Conservation (phyloP, 2,113 vertebrate genomes). For the Aegotheles bennettii region DNA sequence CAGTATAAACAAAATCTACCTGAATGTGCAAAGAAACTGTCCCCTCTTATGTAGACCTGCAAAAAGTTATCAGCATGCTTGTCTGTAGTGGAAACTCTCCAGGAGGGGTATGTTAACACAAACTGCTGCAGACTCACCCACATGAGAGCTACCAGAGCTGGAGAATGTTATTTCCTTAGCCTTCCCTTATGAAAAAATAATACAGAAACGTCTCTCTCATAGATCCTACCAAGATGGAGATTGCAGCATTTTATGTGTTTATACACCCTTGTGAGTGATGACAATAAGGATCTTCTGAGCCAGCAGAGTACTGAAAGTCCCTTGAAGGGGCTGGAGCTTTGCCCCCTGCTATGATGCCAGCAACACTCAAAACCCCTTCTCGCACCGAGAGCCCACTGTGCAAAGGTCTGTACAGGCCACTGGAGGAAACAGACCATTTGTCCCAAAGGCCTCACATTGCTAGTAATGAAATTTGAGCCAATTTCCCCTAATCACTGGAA, state of each 20-base stretch:
- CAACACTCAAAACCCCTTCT: background rate
- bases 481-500: background rate
- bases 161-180: background rate
- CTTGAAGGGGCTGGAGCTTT: background rate
- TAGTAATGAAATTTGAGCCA: background rate
- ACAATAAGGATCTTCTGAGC: background rate
- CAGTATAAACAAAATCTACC: background rate
- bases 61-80: background rate
- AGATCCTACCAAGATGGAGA: background rate
- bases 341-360: accelerated
- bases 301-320: background rate
- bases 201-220: background rate
- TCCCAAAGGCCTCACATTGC: background rate
- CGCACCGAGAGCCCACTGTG: accelerated
- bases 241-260: background rate
- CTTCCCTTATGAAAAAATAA: background rate
- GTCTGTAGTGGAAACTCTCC: background rate
- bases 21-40: background rate
- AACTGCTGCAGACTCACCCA: background rate
- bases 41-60: background rate
- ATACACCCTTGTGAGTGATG: background rate
- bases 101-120: background rate
- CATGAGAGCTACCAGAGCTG: background rate
- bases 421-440: background rate
- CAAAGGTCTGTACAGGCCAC: background rate